phyloP scores from a whole-genome alignment of 2,113 vertebrate genomes.

The Rattus rattus region DNA sequence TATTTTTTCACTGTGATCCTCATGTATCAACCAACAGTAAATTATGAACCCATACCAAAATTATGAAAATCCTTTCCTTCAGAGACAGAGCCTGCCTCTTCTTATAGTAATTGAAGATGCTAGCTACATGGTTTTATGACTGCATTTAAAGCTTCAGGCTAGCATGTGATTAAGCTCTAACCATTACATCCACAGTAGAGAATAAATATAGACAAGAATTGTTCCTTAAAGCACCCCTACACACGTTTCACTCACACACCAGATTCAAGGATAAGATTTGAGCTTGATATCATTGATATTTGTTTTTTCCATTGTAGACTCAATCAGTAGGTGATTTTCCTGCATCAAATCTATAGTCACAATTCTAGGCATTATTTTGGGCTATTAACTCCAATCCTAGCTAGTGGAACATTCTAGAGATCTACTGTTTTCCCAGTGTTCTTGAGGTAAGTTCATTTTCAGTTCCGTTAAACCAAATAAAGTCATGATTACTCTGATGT shows the following conservation, averaged over 20 bases:
- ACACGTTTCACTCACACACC: neutral
- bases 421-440: no score
- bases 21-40: neutral
- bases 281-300: neutral
- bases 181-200: neutral
- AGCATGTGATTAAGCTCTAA: neutral
- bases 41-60: neutral
- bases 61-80: neutral
- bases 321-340: neutral
- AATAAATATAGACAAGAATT: constrained; percentile 5
- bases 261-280: neutral
- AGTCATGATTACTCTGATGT: neutral
- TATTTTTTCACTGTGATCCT: neutral
- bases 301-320: neutral
- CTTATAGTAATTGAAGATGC: neutral
- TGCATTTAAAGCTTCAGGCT: neutral
- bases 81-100: neutral
- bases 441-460: constrained; percentile 34
- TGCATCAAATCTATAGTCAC: neutral
- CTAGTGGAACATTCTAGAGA: constrained; percentile 27
- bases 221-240: neutral
- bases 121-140: neutral
- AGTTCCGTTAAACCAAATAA: neutral
- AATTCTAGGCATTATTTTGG: constrained; percentile 6
- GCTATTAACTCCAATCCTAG: neutral